phyloP scores from a whole-genome alignment of 2,888 invertebrate genomes.

The Parapristionchus giblindavisi region DNA sequence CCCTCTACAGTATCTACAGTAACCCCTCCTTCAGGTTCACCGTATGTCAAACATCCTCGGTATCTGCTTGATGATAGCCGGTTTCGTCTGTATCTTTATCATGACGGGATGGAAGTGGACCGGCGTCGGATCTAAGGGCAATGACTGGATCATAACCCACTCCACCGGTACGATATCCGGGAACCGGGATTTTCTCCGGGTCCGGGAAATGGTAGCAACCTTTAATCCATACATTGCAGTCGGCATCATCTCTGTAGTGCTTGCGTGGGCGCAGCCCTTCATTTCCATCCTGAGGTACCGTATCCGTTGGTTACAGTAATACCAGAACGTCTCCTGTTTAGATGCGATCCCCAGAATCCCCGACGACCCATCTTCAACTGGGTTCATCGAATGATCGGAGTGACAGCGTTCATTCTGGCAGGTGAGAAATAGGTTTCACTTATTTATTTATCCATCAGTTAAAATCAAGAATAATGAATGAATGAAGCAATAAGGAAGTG shows the following conservation, averaged over 20 bases:
- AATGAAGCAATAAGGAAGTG: too few relatives aligned
- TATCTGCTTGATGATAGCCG: constrained; percentile 51
- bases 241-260: constrained; percentile 49
- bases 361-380: constrained; percentile 58
- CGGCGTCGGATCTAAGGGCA: constrained; percentile 36
- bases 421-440: constrained; percentile 43
- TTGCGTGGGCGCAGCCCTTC: constrained; percentile 58
- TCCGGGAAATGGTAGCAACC: too few relatives aligned
- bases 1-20: background rate
- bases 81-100: constrained; percentile 49
- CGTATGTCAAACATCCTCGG: constrained; percentile 52
- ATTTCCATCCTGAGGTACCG: constrained; percentile 46
- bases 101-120: constrained; percentile 54
- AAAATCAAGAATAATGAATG: too few relatives aligned
- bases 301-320: background rate
- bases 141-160: constrained; percentile 15
- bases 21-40: constrained; percentile 47
- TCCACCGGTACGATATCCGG: constrained; percentile 23
- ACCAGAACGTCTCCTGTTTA: constrained; percentile 20
- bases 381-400: constrained; percentile 54
- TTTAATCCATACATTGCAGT: too few relatives aligned
- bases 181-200: too few relatives aligned
- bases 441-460: too few relatives aligned
- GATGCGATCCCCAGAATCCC: constrained; percentile 54
- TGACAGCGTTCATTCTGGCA: constrained; percentile 49